A percentile compares a stretch with the other conserved stretches of the same genome.
Evolutionary conservation across 2,888 invertebrate species (phyloP).

Genomic region (Cantharis rufa): DNA sequence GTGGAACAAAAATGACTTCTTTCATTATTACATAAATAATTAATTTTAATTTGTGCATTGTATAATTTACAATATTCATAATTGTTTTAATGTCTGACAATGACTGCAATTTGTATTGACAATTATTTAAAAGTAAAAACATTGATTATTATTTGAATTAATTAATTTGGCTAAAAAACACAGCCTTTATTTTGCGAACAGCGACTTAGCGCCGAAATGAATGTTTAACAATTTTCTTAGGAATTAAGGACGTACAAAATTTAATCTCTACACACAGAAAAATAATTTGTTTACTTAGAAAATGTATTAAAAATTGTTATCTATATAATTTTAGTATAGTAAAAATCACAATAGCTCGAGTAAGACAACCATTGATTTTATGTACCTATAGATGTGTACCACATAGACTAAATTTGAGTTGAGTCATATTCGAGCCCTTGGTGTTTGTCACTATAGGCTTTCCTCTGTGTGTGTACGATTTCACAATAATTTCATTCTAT

Average conservation of each 20-base stretch:
- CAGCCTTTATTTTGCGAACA: slow-evolving; percentile 40
- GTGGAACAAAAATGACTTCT: neutral
- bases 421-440: too few species aligned
- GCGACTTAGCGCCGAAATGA: slow-evolving; percentile 21
- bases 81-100: neutral
- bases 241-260: neutral
- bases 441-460: neutral
- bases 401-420: too few species aligned
- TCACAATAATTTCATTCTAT: neutral
- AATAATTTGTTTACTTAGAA: neutral
- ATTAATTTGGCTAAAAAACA: slow-evolving; percentile 44
- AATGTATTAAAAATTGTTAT: neutral
- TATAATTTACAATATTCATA: neutral
- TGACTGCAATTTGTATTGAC: slow-evolving; percentile 11
- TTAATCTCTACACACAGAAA: neutral
- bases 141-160: slow-evolving; percentile 30
- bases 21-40: neutral
- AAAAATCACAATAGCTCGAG: too few species aligned
- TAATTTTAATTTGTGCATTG: neutral
- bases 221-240: slow-evolving; percentile 8
- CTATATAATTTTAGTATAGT: neutral
- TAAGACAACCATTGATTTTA: too few species aligned
- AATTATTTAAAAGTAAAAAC: slow-evolving; percentile 25
- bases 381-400: too few species aligned
- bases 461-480: neutral